Percentiles rank a stretch among this genome's conserved stretches.
Evolutionary conservation across 1,140 invertebrate species (phyloP).

Genomic region (Drosophila lacteicornis): DNA sequence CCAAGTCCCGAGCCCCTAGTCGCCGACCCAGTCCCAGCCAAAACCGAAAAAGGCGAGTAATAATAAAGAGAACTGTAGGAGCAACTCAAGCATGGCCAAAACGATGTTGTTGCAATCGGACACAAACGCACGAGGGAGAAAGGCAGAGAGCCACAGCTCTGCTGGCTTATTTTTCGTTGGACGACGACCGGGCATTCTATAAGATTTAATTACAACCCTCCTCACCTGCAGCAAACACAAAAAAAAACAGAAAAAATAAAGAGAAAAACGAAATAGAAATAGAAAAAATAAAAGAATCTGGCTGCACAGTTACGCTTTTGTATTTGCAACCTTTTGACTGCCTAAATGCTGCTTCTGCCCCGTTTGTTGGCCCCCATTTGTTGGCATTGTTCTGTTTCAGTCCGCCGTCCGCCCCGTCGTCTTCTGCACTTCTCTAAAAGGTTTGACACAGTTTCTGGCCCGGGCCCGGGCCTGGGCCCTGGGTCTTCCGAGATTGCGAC

Average conservation of each 20-base stretch:
- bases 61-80: conserved; percentile 61
- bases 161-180: conserved; percentile 39
- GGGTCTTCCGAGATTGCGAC: conserved; percentile 55
- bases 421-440: conserved; percentile 72
- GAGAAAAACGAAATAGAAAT: not conserved
- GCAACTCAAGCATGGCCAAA: conserved; percentile 67
- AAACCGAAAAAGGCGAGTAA: conserved; percentile 39
- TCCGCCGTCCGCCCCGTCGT: conserved; percentile 38
- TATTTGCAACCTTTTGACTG: conserved; percentile 54
- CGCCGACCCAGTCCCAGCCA: not conserved
- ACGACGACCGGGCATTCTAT: conserved; percentile 53
- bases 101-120: conserved; percentile 44
- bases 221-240: conserved; percentile 17
- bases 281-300: conserved; percentile 44
- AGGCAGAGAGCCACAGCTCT: conserved; percentile 48
- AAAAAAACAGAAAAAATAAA: conserved; percentile 4
- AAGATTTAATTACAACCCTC: conserved; percentile 74
- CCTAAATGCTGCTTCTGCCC: conserved; percentile 67
- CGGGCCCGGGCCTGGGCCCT: conserved; percentile 17
- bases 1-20: not conserved
- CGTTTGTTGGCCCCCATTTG: conserved; percentile 74
- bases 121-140: conserved; percentile 28
- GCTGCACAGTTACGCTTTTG: conserved; percentile 78
- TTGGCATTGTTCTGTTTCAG: conserved; percentile 68
- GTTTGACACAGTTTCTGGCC: conserved; percentile 77